Evolutionary conservation across 2,113 vertebrate species (phyloP).

Genomic region (Rhinolophus ferrumequinum): DNA sequence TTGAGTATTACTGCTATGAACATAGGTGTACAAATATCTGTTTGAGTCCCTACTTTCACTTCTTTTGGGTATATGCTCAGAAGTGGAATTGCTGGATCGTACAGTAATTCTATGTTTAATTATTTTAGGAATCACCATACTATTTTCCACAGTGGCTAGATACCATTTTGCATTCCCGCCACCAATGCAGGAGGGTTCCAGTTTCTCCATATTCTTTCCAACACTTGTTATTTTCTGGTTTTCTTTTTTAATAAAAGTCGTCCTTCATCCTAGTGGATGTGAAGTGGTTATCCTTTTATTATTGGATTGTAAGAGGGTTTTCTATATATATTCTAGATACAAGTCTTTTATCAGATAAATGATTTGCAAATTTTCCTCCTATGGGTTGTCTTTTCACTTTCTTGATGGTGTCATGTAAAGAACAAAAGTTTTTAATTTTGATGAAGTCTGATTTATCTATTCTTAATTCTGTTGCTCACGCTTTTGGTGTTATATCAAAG

Average conservation of each 20-base stretch:
- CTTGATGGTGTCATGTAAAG: neutral
- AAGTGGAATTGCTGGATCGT: neutral
- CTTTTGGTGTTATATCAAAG: conserved; percentile 22
- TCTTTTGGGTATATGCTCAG: neutral
- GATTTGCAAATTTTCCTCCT: neutral
- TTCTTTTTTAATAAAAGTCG: neutral
- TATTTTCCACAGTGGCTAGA: neutral
- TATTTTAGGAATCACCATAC: neutral
- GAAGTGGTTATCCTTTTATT: neutral
- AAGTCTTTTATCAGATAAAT: neutral
- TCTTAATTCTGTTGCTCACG: neutral
- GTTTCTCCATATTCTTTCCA: neutral
- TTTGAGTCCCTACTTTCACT: neutral
- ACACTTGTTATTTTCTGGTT: conserved; percentile 15
- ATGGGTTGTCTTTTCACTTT: neutral
- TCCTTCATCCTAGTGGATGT: neutral
- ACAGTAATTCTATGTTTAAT: neutral
- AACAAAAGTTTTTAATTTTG: conserved; percentile 25
- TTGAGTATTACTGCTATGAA: neutral
- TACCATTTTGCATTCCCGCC: neutral
- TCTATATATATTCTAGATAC: neutral
- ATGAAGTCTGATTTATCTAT: neutral
- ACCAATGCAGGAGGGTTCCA: neutral
- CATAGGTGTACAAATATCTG: neutral
- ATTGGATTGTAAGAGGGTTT: neutral